These are phyloP conservation scores for Dryocosmus kuriphilus DNA, from an alignment of 2,888 invertebrate species.

Conservation along the genomic window DNA sequence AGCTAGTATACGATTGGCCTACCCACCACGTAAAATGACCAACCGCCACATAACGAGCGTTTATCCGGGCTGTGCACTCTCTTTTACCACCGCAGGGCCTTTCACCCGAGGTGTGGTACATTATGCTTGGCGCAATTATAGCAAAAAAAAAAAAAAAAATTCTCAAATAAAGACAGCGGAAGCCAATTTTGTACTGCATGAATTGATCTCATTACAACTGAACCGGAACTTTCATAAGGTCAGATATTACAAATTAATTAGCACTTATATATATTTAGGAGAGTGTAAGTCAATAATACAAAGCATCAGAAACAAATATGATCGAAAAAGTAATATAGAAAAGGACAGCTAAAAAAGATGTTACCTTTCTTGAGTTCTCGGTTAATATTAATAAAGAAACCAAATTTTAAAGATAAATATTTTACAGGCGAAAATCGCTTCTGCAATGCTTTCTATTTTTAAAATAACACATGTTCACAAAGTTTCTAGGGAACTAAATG, in stretches of 20 bases:
- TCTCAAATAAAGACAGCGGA: conserved; percentile 20
- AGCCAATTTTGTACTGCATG: not conserved
- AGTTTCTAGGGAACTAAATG: too few relatives aligned
- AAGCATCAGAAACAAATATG: too few relatives aligned
- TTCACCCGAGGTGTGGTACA: conserved; percentile 71
- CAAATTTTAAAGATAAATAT: too few relatives aligned
- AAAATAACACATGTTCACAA: too few relatives aligned
- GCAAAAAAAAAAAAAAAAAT: conserved; percentile 20
- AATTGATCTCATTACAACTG: conserved; percentile 8
- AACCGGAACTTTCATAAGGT: conserved; percentile 11
- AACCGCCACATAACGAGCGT: conserved; percentile 57
- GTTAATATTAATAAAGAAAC: too few relatives aligned
- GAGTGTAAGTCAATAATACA: too few relatives aligned
- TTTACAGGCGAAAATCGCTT: too few relatives aligned
- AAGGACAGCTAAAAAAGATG: too few relatives aligned
- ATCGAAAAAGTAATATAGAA: too few relatives aligned
- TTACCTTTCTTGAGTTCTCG: too few relatives aligned
- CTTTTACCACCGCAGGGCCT: conserved; percentile 64
- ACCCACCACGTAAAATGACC: conserved; percentile 58
- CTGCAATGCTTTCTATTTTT: too few relatives aligned
- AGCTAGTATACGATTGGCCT: conserved; percentile 21
- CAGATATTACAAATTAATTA: not conserved
- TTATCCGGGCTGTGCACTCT: conserved; percentile 55
- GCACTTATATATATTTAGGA: not conserved
- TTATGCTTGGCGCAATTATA: conserved; percentile 69